Base-by-base conservation (phyloP, 2,797 vertebrate species). In the Liparis tanakae region DNA sequence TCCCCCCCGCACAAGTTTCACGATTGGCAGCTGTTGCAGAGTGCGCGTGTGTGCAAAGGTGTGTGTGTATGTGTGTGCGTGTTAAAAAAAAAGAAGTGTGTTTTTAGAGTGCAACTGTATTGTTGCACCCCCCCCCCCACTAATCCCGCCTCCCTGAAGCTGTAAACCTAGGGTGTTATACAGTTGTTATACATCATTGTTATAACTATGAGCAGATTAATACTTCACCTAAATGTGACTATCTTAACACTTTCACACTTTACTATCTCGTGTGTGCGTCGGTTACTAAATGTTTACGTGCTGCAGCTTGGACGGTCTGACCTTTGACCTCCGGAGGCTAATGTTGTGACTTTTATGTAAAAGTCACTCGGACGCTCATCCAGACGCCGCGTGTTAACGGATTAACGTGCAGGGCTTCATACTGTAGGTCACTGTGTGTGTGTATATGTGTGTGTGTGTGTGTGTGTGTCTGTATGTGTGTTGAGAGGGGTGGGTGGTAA, bases 401-500 rank as follows among this genome's bases (percentile, higher is more conserved):
- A n/a, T 48, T 48, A n/a, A 48, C 44, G 9, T 46, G 44, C 18
- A 46, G 44, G 7, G 44, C 44, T n/a, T n/a, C 14, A n/a, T 48
- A 48, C 17, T 48, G 44, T 18, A 48, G 18, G 44, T 48, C 44
- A 48, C 17, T 7, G 44, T n/a, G 4, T 50, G n/a, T 50, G 17
- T 50, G 46, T 50, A 8, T 50, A 18, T 50, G 46, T 9, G 50
- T 74, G 68, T 66, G 44, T 62, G 33, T 67, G 18, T 58, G 37
- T 86, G 89, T 87, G 89, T 60, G 43, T 62, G 30, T 70, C n/a
- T n/a, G 73, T 63, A 44, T 36, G 56, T 53, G 65, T 54, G 41
- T 48, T 10, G 6, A 2, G 3, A 33, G 51, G 61, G 46, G 60
- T 18, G 48, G 4, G 22, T 61, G 87, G 90, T 92, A 94, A 95